Percentiles rank a stretch among this genome's conserved stretches.
Evolutionary conservation across 2,797 vertebrate genomes (phyloP).

Genomic region (Sphenopsis melanotis): DNA sequence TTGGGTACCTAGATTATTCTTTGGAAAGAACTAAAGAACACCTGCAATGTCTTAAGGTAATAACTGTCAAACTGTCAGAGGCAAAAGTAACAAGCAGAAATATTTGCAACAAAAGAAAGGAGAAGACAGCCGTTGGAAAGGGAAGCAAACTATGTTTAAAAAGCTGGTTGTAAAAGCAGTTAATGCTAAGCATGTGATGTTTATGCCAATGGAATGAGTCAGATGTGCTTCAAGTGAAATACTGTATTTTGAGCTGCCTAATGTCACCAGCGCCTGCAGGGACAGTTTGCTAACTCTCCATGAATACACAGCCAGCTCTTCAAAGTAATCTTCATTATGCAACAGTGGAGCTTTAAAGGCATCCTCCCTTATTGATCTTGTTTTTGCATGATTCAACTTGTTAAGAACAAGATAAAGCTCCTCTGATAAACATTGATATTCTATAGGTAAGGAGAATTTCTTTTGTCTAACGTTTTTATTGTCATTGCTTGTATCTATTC

Average conservation of each 20-base stretch:
- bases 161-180: conserved; percentile 17
- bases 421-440: conserved; percentile 41
- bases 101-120: conserved; percentile 26
- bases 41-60: conserved; percentile 49
- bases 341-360: conserved; percentile 5
- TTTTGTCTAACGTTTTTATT: conserved; percentile 3
- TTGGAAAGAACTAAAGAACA: conserved; percentile 27
- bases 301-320: conserved; percentile 8
- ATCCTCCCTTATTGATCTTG: conserved; percentile 27
- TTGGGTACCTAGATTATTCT: background rate
- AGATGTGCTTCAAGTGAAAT: conserved; percentile 49
- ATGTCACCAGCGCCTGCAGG: conserved; percentile 29
- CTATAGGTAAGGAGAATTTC: background rate
- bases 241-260: conserved; percentile 39
- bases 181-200: conserved; percentile 54
- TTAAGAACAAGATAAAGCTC: conserved; percentile 33
- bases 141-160: conserved; percentile 30
- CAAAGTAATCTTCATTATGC: conserved; percentile 30
- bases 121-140: conserved; percentile 6
- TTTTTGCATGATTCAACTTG: conserved; percentile 24
- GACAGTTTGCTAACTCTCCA: conserved; percentile 26
- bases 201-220: conserved; percentile 59
- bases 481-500: conserved; percentile 8
- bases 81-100: conserved; percentile 11
- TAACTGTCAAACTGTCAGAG: conserved; percentile 44